A percentile compares a stretch with the other conserved stretches of the same genome.
Conservation (phyloP, 2,113 vertebrate species). For the Grantiella picta region DNA sequence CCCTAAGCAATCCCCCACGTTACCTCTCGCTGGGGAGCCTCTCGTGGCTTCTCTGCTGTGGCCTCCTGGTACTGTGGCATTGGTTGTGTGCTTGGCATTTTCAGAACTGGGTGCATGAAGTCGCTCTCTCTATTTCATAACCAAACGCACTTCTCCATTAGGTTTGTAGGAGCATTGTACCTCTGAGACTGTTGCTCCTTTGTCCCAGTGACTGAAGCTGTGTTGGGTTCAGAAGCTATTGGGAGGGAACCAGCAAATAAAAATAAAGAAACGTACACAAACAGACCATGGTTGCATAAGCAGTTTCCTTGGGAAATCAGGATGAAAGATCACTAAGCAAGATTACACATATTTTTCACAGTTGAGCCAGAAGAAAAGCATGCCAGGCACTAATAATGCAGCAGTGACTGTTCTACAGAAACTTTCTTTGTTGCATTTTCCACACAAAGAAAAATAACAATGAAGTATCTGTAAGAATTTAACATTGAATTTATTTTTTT, state of each 20-base stretch:
- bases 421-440: not conserved
- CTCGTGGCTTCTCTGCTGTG: fast-evolving
- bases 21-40: not conserved
- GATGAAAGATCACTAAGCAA: conserved; percentile 17
- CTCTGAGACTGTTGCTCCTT: not conserved
- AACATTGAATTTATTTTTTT: not conserved
- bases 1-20: fast-evolving
- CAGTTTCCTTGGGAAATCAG: conserved; percentile 40
- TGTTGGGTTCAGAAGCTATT: not conserved
- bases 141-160: not conserved
- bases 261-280: not conserved
- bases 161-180: not conserved
- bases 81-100: not conserved
- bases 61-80: not conserved
- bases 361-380: conserved; percentile 1
- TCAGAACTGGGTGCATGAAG: not conserved
- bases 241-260: conserved; percentile 9
- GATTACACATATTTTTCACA: conserved; percentile 6
- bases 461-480: not conserved
- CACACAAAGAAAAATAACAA: not conserved
- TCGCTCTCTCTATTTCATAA: not conserved
- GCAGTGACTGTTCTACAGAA: not conserved
- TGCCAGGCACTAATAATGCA: not conserved
- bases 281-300: not conserved
- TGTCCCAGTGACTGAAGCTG: not conserved